Evolutionary conservation across 2,888 invertebrate species (phyloP).

Genomic region (Encarsia formosa): DNA sequence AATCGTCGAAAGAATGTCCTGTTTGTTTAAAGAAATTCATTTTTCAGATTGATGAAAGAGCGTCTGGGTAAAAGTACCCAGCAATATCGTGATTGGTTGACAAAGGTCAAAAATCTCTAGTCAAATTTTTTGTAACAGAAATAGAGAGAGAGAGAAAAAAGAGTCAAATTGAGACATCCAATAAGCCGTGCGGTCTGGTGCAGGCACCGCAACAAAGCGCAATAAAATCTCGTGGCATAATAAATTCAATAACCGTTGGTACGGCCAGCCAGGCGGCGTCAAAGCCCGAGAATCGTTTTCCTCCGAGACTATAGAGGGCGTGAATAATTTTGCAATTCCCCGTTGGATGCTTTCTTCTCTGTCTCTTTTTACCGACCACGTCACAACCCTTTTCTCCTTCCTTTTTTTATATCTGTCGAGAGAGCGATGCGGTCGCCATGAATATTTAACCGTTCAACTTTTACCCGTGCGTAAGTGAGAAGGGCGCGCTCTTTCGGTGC

Average conservation of each 20-base stretch:
- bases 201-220: conserved; percentile 4
- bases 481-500: neutral
- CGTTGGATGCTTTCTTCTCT: conserved; percentile 10
- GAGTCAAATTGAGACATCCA: no score
- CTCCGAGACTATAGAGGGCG: conserved; percentile 11
- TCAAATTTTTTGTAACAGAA: no score
- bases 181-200: no score
- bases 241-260: conserved; percentile 22
- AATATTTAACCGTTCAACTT: conserved; percentile 46
- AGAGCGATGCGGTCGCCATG: conserved; percentile 29
- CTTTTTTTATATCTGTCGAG: neutral
- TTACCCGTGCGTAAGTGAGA: conserved; percentile 32
- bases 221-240: conserved; percentile 21
- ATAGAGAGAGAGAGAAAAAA: no score
- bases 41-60: no score
- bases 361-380: neutral
- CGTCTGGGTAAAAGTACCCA: no score
- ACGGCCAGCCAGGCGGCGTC: neutral
- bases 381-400: conserved; percentile 6
- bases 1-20: no score
- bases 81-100: no score
- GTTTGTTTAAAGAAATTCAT: no score
- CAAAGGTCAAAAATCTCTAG: no score
- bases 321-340: conserved; percentile 26
- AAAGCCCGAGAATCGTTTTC: conserved; percentile 12